Percentiles rank a stretch among this genome's conserved stretches.
Evolutionary conservation across 2,888 invertebrate species (phyloP).

Genomic region (Lapara coniferarum): DNA sequence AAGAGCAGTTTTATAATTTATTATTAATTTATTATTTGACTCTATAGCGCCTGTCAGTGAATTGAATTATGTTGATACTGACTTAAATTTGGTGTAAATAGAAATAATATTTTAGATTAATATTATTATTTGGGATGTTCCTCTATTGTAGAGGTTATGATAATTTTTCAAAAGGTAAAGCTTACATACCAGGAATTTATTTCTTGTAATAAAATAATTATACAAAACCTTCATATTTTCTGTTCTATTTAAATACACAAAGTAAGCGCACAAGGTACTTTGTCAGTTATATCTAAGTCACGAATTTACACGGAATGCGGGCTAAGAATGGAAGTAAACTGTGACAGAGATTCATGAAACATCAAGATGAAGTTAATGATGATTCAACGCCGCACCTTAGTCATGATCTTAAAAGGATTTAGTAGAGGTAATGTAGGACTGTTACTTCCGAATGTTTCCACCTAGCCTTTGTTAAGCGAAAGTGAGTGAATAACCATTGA

Average conservation of each 20-base stretch:
- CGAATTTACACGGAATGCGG: slow-evolving; percentile 29
- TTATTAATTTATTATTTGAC: too few relatives aligned
- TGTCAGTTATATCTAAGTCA: slow-evolving; percentile 26
- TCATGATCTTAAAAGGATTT: slow-evolving; percentile 8
- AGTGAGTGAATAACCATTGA: too few relatives aligned
- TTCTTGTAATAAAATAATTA: too few relatives aligned
- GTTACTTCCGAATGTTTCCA: neutral
- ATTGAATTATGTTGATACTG: too few relatives aligned
- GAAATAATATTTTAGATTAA: too few relatives aligned
- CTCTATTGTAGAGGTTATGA: too few relatives aligned
- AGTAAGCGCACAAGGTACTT: slow-evolving; percentile 16
- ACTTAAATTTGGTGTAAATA: too few relatives aligned
- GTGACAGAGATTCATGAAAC: slow-evolving; percentile 24
- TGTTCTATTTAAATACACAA: neutral
- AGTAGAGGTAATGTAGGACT: neutral
- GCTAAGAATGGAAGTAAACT: slow-evolving; percentile 24
- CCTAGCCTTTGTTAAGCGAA: neutral
- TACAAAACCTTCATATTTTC: neutral
- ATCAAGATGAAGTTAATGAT: slow-evolving; percentile 27
- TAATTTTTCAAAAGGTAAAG: too few relatives aligned
- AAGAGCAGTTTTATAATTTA: too few relatives aligned
- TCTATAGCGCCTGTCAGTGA: too few relatives aligned
- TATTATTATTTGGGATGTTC: too few relatives aligned
- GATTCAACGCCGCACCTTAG: slow-evolving; percentile 25
- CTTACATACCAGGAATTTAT: too few relatives aligned